Percentiles rank a stretch among this genome's conserved stretches.
Conservation (phyloP, 2,797 vertebrate genomes). For the Amniataba percoides region DNA sequence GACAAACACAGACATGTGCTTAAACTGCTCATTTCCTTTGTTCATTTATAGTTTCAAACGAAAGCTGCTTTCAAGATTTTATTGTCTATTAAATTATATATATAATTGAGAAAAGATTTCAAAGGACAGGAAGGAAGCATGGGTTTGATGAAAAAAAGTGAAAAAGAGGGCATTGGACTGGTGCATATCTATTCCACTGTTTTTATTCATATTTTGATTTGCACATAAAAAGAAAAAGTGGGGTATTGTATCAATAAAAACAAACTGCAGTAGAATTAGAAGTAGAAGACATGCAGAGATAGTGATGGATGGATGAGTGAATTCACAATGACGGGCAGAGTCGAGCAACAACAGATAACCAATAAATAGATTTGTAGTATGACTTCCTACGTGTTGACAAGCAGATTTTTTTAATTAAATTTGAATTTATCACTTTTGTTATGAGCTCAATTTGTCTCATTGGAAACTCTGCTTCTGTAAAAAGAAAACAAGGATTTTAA, state of each 20-base stretch:
- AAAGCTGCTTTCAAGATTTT: neutral
- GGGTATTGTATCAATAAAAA: too few species aligned
- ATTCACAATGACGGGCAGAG: slow-evolving; percentile 6
- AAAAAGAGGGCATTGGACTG: neutral
- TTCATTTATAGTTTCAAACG: slow-evolving; percentile 11
- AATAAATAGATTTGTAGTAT: neutral
- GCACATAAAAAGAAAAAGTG: neutral
- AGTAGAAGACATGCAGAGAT: neutral
- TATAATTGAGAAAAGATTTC: slow-evolving; percentile 10
- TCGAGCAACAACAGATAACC: slow-evolving; percentile 19
- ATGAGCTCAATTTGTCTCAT: neutral
- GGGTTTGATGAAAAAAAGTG: neutral
- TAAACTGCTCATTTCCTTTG: slow-evolving; percentile 7
- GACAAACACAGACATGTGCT: slow-evolving; percentile 1
- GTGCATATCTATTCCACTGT: neutral
- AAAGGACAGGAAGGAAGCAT: neutral
- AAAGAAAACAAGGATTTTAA: neutral
- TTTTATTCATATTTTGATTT: neutral
- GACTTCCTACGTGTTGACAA: neutral
- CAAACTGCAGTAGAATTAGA: neutral
- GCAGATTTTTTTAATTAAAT: neutral
- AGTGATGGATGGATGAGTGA: slow-evolving; percentile 23
- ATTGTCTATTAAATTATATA: neutral
- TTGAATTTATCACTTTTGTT: neutral
- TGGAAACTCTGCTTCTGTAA: neutral